Percentiles rank a stretch among this genome's conserved stretches.
Conservation (phyloP, 2,113 vertebrate species). For the Ceyx melanurus region DNA sequence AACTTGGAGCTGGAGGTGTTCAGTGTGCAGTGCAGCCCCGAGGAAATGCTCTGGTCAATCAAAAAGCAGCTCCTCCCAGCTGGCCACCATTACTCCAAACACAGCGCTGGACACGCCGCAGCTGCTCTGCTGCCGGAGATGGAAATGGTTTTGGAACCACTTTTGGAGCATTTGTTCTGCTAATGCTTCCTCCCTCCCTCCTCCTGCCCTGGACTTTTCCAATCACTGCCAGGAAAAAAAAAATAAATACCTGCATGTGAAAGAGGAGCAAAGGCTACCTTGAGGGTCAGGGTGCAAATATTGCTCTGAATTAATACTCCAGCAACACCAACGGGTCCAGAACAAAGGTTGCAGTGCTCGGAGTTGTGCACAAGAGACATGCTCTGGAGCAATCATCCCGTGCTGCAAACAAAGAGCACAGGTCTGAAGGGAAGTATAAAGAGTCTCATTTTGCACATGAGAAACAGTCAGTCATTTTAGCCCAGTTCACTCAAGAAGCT, state of each 20-base stretch:
- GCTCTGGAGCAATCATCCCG: not conserved
- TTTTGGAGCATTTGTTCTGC: constrained; percentile 44
- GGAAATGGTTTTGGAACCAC: constrained; percentile 34
- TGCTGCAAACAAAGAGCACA: not conserved
- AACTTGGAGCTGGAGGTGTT: constrained; percentile 58
- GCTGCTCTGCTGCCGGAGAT: constrained; percentile 46
- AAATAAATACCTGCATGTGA: not conserved
- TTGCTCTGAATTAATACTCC: not conserved
- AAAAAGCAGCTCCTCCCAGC: constrained; percentile 42
- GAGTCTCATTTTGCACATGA: not conserved
- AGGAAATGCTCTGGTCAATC: constrained; percentile 42
- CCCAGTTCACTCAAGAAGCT: not conserved
- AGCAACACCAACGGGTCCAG: fast-evolving
- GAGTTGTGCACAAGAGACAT: not conserved
- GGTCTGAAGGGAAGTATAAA: not conserved
- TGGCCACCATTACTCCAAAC: constrained; percentile 36
- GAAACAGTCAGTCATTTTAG: not conserved
- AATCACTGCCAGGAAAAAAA: not conserved
- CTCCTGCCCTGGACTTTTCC: not conserved
- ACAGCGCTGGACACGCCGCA: constrained; percentile 2
- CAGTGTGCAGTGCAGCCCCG: not conserved
- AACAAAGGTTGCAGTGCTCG: fast-evolving
- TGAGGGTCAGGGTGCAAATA: not conserved
- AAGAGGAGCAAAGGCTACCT: not conserved
- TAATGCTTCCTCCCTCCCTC: constrained; percentile 5